phyloP scores from a whole-genome alignment of 2,888 invertebrate genomes.

The Nephrotoma appendiculata region DNA sequence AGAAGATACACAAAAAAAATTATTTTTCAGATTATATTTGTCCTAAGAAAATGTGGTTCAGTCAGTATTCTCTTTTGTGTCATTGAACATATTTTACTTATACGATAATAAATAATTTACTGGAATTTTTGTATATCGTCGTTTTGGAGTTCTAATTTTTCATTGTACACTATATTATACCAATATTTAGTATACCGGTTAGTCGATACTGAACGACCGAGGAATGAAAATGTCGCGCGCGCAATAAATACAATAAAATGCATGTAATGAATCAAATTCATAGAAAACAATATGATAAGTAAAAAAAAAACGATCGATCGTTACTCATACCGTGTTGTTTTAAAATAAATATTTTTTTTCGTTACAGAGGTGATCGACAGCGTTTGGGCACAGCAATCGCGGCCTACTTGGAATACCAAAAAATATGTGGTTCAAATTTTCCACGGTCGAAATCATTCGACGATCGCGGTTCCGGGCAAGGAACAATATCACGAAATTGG shows the following conservation, averaged over 20 bases:
- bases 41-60: neutral
- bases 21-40: neutral
- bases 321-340: neutral
- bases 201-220: neutral
- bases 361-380: constrained; percentile 63
- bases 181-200: neutral
- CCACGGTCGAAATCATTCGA: constrained; percentile 26
- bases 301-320: neutral
- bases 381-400: constrained; percentile 77
- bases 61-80: neutral
- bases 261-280: neutral
- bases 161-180: neutral
- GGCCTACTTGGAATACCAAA: constrained; percentile 88
- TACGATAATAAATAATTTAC: neutral
- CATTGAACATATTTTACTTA: neutral
- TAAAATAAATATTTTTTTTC: neutral
- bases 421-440: constrained; percentile 55
- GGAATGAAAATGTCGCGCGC: neutral
- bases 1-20: neutral
- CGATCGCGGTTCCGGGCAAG: constrained; percentile 14
- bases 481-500: constrained; percentile 19
- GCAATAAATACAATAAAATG: neutral
- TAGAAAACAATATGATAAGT: neutral
- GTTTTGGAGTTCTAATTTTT: neutral
- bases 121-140: neutral